Percentiles rank a stretch among this genome's conserved stretches.
Conservation (phyloP, 2,113 vertebrate genomes). For the Lynx canadensis region DNA sequence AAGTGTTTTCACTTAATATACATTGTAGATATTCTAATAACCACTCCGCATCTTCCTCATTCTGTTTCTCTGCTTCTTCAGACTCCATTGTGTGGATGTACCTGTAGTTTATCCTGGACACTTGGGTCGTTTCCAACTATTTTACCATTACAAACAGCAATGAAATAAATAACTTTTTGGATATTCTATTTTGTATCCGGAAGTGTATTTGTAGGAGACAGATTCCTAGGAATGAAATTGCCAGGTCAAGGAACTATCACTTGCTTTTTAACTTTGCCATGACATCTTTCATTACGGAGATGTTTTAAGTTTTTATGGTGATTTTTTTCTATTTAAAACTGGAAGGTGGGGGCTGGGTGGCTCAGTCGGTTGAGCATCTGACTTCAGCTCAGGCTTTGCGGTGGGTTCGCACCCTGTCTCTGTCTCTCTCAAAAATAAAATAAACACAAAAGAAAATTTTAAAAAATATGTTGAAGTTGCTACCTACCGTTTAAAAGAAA, state of each 20-base stretch:
- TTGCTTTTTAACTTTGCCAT: not conserved
- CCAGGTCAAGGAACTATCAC: not conserved
- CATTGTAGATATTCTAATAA: too few species aligned
- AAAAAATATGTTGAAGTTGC: not conserved
- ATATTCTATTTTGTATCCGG: not conserved
- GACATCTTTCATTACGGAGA: not conserved
- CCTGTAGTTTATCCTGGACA: not conserved
- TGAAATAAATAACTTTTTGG: not conserved
- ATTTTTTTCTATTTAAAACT: not conserved
- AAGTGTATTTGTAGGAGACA: not conserved
- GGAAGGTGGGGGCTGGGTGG: not conserved
- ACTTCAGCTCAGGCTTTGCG: too few species aligned
- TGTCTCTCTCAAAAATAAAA: too few species aligned
- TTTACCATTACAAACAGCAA: not conserved
- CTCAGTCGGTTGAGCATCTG: too few species aligned
- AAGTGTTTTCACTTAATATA: not conserved
- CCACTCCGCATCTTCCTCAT: not conserved
- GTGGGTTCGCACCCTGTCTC: too few species aligned
- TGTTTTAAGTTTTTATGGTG: not conserved
- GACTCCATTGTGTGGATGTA: not conserved
- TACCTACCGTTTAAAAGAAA: not conserved
- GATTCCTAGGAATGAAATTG: not conserved
- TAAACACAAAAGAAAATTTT: too few species aligned
- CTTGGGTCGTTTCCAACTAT: not conserved
- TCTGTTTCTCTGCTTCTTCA: not conserved